phyloP scores from a whole-genome alignment of 2,113 vertebrate genomes.

The Mirounga angustirostris region DNA sequence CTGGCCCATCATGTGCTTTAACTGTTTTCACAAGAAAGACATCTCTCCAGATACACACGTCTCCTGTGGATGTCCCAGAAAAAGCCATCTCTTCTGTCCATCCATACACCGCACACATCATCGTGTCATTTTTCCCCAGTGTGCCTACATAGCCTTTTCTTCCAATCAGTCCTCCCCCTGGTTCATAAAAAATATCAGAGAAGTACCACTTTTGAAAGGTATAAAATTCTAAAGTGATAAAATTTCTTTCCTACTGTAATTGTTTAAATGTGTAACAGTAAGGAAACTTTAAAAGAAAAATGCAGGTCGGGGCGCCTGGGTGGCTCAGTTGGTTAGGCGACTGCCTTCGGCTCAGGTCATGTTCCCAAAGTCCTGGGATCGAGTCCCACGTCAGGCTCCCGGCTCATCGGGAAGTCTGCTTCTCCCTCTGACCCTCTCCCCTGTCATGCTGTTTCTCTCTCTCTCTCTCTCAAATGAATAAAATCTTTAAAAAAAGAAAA shows the following conservation, averaged over 20 bases:
- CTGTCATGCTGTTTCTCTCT: too few relatives aligned
- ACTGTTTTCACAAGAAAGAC: slow-evolving; percentile 97
- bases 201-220: slow-evolving; percentile 17
- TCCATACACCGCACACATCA: slow-evolving; percentile 98
- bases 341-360: too few relatives aligned
- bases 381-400: too few relatives aligned
- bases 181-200: slow-evolving; percentile 72
- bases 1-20: slow-evolving; percentile 98
- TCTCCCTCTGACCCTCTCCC: too few relatives aligned
- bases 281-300: slow-evolving; percentile 21
- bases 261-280: neutral
- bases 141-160: slow-evolving; percentile 94
- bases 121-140: slow-evolving; percentile 93
- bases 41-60: slow-evolving; percentile 99
- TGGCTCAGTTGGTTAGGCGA: too few relatives aligned
- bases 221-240: neutral
- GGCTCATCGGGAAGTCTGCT: too few relatives aligned
- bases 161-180: slow-evolving; percentile 97
- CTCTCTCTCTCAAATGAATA: too few relatives aligned
- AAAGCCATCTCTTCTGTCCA: slow-evolving; percentile 99
- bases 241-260: neutral
- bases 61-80: slow-evolving; percentile 96
- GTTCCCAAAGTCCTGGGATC: too few relatives aligned
- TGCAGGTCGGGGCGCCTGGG: too few relatives aligned
- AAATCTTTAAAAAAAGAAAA: too few relatives aligned